Percentiles rank a stretch among this genome's conserved stretches.
Evolutionary conservation across 2,113 vertebrate genomes (phyloP).

Genomic region (Macroglossus sobrinus): DNA sequence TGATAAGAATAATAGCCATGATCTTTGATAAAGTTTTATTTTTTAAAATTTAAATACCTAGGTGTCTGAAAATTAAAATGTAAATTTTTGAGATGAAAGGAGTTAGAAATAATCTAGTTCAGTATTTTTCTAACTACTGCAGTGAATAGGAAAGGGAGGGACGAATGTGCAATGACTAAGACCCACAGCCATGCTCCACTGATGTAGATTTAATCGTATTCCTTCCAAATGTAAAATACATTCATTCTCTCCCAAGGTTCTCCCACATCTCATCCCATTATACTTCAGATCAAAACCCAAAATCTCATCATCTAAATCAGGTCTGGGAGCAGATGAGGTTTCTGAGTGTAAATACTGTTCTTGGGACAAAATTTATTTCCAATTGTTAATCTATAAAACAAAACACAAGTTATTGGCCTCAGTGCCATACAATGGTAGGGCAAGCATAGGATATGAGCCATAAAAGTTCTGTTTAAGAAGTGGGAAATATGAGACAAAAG

Average conservation of each 20-base stretch:
- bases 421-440: rapidly evolving
- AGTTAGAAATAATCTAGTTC: not conserved
- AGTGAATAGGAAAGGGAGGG: rapidly evolving
- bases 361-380: not conserved
- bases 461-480: not conserved
- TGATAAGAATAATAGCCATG: not conserved
- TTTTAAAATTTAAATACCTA: not conserved
- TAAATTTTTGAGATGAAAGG: not conserved
- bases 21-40: not conserved
- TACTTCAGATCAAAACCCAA: not conserved
- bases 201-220: not conserved
- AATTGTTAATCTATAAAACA: not conserved
- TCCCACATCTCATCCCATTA: not conserved
- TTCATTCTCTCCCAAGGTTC: not conserved
- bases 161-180: not conserved
- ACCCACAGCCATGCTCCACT: not conserved
- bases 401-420: not conserved
- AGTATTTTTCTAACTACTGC: not conserved
- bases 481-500: not conserved
- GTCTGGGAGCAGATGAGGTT: not conserved
- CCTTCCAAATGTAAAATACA: not conserved
- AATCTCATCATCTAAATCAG: not conserved
- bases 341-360: not conserved
- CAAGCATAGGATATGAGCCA: not conserved
- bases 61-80: not conserved